These are phyloP conservation scores for Balaeniceps rex DNA, from an alignment of 2,113 vertebrate species.

Conservation along the genomic window DNA sequence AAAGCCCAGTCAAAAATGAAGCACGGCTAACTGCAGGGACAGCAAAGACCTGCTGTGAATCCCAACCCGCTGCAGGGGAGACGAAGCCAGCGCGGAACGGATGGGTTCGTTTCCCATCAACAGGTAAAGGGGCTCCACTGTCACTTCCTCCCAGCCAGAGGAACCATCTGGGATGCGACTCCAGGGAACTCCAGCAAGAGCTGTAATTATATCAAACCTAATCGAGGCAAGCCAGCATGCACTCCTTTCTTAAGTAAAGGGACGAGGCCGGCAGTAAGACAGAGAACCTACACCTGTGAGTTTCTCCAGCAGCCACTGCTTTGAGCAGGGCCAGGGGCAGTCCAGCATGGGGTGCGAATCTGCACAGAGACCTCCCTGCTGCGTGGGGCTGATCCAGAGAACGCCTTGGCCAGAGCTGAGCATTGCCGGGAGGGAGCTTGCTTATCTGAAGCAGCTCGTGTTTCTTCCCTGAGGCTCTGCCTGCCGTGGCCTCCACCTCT, in stretches of 20 bases:
- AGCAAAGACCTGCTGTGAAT: neutral
- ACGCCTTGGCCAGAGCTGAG: neutral
- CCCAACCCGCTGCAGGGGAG: neutral
- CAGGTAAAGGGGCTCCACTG: neutral
- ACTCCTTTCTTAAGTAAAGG: neutral
- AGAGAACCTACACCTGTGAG: neutral
- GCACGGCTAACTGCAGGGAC: neutral
- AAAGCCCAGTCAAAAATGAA: neutral
- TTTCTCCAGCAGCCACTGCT: neutral
- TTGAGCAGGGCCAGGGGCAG: neutral
- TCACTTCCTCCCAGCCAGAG: neutral
- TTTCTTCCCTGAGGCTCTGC: neutral
- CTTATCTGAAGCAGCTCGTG: neutral
- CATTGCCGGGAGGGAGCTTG: neutral
- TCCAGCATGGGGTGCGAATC: neutral
- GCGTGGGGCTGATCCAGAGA: neutral
- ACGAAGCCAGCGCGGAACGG: neutral
- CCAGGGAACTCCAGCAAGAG: neutral
- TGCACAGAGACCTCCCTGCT: neutral
- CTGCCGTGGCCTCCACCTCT: neutral
- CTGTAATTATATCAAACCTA: conserved; percentile 2
- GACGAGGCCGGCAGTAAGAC: neutral
- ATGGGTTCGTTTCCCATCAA: neutral
- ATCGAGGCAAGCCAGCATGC: neutral
- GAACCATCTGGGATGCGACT: neutral